Percentiles rank a stretch among this genome's conserved stretches.
phyloP scores from a whole-genome alignment of 2,888 invertebrate species.

The Operophtera brumata region DNA sequence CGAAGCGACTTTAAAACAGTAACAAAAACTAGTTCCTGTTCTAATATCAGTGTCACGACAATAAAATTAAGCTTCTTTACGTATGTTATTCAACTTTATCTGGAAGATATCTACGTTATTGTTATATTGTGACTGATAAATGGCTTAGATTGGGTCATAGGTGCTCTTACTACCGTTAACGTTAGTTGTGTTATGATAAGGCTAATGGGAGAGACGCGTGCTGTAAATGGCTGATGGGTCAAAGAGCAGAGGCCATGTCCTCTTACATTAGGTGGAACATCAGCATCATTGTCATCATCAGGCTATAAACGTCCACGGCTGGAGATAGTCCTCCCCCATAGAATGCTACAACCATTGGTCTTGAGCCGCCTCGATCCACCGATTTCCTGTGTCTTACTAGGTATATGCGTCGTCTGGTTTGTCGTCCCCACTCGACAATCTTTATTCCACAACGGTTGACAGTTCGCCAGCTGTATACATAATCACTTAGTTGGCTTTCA shows the following conservation, averaged over 20 bases:
- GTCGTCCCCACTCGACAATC: no score
- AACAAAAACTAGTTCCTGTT: slow-evolving; percentile 15
- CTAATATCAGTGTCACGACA: slow-evolving; percentile 20
- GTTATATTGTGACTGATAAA: slow-evolving; percentile 60
- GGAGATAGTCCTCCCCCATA: no score
- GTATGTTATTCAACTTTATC: slow-evolving; percentile 10
- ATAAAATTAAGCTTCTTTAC: slow-evolving; percentile 23
- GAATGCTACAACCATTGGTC: no score
- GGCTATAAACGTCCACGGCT: no score
- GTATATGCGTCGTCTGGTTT: no score
- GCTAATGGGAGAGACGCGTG: slow-evolving; percentile 31
- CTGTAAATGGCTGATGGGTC: slow-evolving; percentile 20
- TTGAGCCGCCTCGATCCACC: no score
- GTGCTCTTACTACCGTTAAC: slow-evolving; percentile 59
- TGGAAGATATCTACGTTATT: slow-evolving; percentile 20
- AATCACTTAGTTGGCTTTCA: no score
- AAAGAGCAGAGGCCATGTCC: slow-evolving; percentile 15
- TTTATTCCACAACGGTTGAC: no score
- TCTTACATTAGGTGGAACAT: background rate
- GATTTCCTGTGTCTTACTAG: no score
- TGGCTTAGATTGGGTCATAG: slow-evolving; percentile 58
- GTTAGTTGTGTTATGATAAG: slow-evolving; percentile 15
- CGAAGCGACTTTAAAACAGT: background rate
- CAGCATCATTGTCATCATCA: background rate
- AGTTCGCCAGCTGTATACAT: no score